Percentiles rank a stretch among this genome's conserved stretches.
Conservation (phyloP, 2,888 invertebrate genomes). For the Polydrusus cervinus region DNA sequence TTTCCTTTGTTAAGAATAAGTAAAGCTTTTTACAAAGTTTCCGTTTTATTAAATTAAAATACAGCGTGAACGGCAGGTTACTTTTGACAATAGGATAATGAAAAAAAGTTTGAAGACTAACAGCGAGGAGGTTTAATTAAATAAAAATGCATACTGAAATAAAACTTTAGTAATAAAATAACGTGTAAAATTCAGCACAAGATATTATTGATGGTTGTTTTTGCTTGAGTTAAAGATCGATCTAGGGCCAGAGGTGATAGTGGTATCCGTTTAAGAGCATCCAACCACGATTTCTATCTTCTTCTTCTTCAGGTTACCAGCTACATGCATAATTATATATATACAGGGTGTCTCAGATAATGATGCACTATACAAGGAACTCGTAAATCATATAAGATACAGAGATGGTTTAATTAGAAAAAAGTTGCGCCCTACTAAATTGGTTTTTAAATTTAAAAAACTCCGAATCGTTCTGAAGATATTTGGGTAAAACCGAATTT, state of each 20-base stretch:
- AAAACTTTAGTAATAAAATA: neutral
- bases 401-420: no score
- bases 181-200: neutral
- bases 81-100: slow-evolving; percentile 16
- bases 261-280: no score
- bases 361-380: no score
- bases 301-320: no score
- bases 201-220: neutral
- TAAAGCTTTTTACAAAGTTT: slow-evolving; percentile 9
- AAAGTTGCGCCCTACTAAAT: no score
- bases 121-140: slow-evolving; percentile 14
- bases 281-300: no score
- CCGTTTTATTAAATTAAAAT: slow-evolving; percentile 18
- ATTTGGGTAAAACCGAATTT: no score
- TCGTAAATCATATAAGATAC: no score
- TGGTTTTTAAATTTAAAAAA: no score
- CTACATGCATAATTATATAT: no score
- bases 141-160: slow-evolving; percentile 4
- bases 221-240: neutral
- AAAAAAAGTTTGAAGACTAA: slow-evolving; percentile 3
- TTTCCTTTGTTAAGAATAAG: neutral
- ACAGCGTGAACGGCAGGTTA: neutral
- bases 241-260: neutral
- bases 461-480: no score
- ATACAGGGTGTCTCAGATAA: no score